Percentiles rank a stretch among this genome's conserved stretches.
phyloP scores from a whole-genome alignment of 1,140 invertebrate genomes.

The Caenorhabditis latens region DNA sequence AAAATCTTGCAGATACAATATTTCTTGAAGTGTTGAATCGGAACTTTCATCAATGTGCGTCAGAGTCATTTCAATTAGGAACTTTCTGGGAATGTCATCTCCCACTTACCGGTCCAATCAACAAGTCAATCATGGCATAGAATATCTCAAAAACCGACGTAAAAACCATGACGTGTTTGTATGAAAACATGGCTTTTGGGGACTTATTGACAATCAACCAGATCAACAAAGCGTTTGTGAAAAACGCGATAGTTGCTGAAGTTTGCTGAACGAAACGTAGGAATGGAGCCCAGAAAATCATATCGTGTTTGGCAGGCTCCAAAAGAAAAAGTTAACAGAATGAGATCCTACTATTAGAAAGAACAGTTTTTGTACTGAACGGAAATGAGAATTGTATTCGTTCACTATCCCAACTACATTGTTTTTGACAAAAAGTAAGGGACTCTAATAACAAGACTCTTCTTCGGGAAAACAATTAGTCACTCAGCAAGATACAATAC shows the following conservation, averaged over 20 bases:
- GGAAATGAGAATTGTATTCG: no score
- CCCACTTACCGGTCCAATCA: not conserved
- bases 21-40: no score
- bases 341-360: no score
- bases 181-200: not conserved
- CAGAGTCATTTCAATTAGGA: not conserved
- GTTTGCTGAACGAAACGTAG: not conserved
- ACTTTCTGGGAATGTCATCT: not conserved
- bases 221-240: not conserved
- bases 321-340: no score
- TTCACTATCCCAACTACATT: no score
- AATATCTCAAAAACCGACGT: constrained; percentile 6
- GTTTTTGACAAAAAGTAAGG: no score
- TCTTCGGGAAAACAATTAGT: no score
- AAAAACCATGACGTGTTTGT: constrained; percentile 10
- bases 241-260: not conserved
- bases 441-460: no score
- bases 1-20: no score
- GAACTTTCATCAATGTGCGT: no score
- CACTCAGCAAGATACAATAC: no score
- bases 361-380: no score
- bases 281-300: not conserved
- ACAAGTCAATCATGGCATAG: not conserved
- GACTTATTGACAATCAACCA: not conserved
- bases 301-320: not conserved